Base-by-base conservation (phyloP, 2,888 invertebrate species). In the Meteorus cinctellus region DNA sequence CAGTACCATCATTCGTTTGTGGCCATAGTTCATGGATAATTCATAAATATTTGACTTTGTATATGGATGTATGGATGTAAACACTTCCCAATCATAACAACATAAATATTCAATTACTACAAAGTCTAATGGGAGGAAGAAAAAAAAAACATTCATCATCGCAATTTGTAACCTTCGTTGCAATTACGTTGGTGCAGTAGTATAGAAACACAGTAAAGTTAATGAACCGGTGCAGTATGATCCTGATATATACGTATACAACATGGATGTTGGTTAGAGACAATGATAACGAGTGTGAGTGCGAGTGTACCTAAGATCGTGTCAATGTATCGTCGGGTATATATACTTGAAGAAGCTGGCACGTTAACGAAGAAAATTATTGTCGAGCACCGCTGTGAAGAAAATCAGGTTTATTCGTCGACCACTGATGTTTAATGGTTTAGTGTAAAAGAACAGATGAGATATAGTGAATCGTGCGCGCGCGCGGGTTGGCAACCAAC, bases 281-380 rank as follows among this genome's bases (percentile, higher is more conserved):
- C 60, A 51, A 75, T 71, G 75, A 71, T 75, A 75, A 75, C 71
- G 71, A 75, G 71, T 48, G 36, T 62, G 62, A 63, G 65, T 24
- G 55, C 16, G 41, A 16, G 36, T 27, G 59, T 36, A 60, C 19
- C 31, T 14, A 34, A 62, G n/a, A 62, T 29, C 31, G 34, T 8
- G 19, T 65, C 31, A 16, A 65, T 34, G 19, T 5, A 63, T 34
- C 29, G 14, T 24, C 29, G 12, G 48, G 16, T 51, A 14, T 27
- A 31, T 51, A 14, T 27, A 31, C 55, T 55, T 41, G 72, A 41
- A 67, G 55, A 72, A 19, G 31, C 60, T 48, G 48, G 62, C 63
- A 72, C 76, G 72, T 76, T 76, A 76, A 76, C 76, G 76, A 76
- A 76, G 72, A 63, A 76, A 76, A 76, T 76, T 76, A 76, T 76